Conservation (phyloP, 37 sponge, comb jelly and placozoan species). For the Cliona cf. orientalis region DNA sequence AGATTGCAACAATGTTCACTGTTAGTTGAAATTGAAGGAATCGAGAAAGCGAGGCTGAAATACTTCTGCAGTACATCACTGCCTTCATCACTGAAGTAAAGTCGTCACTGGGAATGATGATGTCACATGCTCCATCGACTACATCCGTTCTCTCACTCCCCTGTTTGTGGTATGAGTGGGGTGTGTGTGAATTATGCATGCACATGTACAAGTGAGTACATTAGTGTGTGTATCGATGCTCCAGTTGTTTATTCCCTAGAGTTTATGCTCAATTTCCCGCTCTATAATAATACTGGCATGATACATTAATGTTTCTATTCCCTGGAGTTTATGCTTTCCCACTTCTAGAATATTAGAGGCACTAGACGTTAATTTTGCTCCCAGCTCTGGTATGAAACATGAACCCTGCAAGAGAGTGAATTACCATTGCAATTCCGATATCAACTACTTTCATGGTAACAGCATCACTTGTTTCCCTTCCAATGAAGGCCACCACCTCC, state of each 20-base stretch:
- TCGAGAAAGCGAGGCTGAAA: slow-evolving; percentile 94
- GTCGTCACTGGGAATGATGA: slow-evolving; percentile 96
- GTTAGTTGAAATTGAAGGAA: slow-evolving; percentile 98
- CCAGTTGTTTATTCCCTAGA: not conserved
- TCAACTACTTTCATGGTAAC: slow-evolving; percentile 95
- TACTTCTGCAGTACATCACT: slow-evolving; percentile 97
- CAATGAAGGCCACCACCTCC: slow-evolving; percentile 97
- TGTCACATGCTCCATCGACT: slow-evolving; percentile 96
- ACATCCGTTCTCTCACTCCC: slow-evolving; percentile 98
- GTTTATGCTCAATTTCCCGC: slow-evolving; percentile 9
- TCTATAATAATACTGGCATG: too few relatives aligned
- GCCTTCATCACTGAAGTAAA: slow-evolving; percentile 98
- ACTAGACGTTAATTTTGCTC: too few relatives aligned
- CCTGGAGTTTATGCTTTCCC: too few relatives aligned
- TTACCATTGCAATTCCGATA: slow-evolving; percentile 98
- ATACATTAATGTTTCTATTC: too few relatives aligned
- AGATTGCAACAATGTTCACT: slow-evolving; percentile 95
- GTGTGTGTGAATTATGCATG: too few relatives aligned
- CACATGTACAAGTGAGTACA: too few relatives aligned
- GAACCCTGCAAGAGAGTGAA: too few relatives aligned
- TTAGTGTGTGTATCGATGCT: not conserved
- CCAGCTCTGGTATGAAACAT: too few relatives aligned
- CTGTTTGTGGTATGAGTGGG: too few relatives aligned
- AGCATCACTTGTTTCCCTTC: slow-evolving; percentile 97
- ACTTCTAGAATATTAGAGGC: too few relatives aligned